phyloP scores from a whole-genome alignment of 2,888 invertebrate species.

The Colletes collaris region DNA sequence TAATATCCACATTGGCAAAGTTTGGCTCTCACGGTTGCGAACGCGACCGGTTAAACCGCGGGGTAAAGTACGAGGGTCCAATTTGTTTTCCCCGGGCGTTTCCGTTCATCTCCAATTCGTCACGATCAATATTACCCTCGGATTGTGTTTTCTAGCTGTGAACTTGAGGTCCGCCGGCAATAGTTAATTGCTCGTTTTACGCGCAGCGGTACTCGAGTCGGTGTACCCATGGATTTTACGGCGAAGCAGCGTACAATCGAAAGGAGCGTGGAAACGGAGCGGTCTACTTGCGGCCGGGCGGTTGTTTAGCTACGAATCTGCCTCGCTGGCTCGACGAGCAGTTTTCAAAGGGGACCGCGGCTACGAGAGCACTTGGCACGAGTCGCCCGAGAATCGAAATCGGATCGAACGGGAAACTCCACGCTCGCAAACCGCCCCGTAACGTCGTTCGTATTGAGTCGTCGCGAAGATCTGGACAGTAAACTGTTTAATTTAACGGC shows the following conservation, averaged over 20 bases:
- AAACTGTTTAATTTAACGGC: no score
- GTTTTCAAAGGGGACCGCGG: slow-evolving; percentile 59
- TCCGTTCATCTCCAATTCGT: slow-evolving; percentile 3
- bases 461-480: no score
- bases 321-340: slow-evolving; percentile 47
- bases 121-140: slow-evolving; percentile 4
- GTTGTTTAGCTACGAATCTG: slow-evolving; percentile 50
- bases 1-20: no score
- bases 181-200: slow-evolving; percentile 39
- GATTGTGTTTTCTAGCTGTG: background rate
- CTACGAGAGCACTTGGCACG: slow-evolving; percentile 11
- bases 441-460: no score
- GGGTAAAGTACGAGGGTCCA: no score
- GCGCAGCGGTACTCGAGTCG: slow-evolving; percentile 1
- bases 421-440: no score
- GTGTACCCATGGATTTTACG: slow-evolving; percentile 21
- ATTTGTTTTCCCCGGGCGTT: no score
- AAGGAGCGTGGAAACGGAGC: slow-evolving; percentile 44
- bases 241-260: slow-evolving; percentile 8
- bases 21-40: no score
- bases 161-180: slow-evolving; percentile 26
- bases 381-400: background rate
- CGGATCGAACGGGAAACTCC: background rate
- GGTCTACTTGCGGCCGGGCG: slow-evolving; percentile 11
- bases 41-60: no score